A percentile compares a stretch with the other conserved stretches of the same genome.
Evolutionary conservation across 2,113 vertebrate genomes (phyloP).

Genomic region (Mesembrinibis cayennensis): DNA sequence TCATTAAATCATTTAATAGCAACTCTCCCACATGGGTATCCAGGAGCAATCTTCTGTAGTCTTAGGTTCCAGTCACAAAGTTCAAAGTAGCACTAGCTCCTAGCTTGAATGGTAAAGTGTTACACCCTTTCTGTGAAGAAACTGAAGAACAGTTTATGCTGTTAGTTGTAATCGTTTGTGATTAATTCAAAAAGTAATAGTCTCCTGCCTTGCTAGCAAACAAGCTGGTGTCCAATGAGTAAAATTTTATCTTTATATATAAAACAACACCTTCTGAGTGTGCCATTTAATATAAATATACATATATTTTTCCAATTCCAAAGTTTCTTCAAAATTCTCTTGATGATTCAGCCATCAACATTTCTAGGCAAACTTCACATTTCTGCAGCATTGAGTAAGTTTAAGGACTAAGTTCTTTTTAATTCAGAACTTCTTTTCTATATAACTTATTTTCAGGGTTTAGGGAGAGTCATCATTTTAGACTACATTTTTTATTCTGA

Average conservation of each 20-base stretch:
- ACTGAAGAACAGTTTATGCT: neutral
- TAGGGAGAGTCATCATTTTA: neutral
- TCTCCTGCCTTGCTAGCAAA: neutral
- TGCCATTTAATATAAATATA: neutral
- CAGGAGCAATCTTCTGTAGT: neutral
- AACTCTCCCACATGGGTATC: neutral
- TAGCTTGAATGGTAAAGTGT: neutral
- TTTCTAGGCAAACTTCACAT: constrained; percentile 27
- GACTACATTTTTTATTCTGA: neutral
- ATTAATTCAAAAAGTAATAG: neutral
- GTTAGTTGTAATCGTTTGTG: neutral
- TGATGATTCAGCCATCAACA: neutral
- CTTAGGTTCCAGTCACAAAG: neutral
- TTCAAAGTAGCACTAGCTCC: neutral
- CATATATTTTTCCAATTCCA: neutral
- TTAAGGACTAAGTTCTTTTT: neutral
- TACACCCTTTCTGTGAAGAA: neutral
- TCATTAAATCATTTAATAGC: neutral
- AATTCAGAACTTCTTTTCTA: neutral
- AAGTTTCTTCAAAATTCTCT: neutral
- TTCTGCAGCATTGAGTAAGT: constrained; percentile 7
- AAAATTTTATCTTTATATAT: neutral
- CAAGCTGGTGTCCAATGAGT: neutral
- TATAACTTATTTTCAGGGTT: neutral
- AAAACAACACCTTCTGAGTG: neutral